These are phyloP conservation scores for Campaea margaritaria DNA, from an alignment of 2,888 invertebrate species.

Conservation along the genomic window DNA sequence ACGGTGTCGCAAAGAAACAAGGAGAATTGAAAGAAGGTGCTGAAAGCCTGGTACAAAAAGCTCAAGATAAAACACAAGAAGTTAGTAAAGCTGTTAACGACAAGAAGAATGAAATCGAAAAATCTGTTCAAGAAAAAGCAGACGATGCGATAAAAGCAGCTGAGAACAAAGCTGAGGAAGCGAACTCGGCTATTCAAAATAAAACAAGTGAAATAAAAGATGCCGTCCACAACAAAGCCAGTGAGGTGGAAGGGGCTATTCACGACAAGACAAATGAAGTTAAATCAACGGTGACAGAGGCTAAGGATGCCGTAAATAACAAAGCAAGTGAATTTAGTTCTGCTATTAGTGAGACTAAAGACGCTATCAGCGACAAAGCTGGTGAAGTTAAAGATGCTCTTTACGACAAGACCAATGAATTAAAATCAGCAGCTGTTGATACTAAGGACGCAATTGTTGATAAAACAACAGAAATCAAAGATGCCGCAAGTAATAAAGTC, in stretches of 20 bases:
- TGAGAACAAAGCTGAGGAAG: slow-evolving; percentile 47
- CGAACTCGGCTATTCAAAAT: slow-evolving; percentile 54
- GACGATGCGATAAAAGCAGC: slow-evolving; percentile 50
- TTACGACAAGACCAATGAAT: slow-evolving; percentile 43
- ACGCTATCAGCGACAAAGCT: slow-evolving; percentile 42
- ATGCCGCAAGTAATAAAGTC: slow-evolving; percentile 42
- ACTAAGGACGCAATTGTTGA: slow-evolving; percentile 49
- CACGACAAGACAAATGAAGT: slow-evolving; percentile 44
- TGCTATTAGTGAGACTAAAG: slow-evolving; percentile 55
- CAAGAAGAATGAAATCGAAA: slow-evolving; percentile 54
- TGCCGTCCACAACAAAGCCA: slow-evolving; percentile 40
- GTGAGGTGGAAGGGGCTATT: slow-evolving; percentile 38
- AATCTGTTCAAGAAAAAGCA: slow-evolving; percentile 52
- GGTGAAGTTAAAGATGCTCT: slow-evolving; percentile 38
- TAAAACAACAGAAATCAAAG: slow-evolving; percentile 43
- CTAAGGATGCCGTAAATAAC: slow-evolving; percentile 31
- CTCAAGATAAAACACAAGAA: slow-evolving; percentile 56
- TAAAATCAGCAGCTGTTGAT: slow-evolving; percentile 38
- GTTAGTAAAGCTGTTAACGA: slow-evolving; percentile 52
- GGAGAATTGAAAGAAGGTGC: slow-evolving; percentile 58
- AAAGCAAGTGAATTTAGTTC: slow-evolving; percentile 48
- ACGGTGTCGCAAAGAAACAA: slow-evolving; percentile 58
- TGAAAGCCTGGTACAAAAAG: slow-evolving; percentile 49
- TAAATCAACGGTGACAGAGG: slow-evolving; percentile 36
- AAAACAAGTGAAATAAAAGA: slow-evolving; percentile 55